Conservation (phyloP, 2,888 invertebrate genomes). For the Cephonodes hylas region DNA sequence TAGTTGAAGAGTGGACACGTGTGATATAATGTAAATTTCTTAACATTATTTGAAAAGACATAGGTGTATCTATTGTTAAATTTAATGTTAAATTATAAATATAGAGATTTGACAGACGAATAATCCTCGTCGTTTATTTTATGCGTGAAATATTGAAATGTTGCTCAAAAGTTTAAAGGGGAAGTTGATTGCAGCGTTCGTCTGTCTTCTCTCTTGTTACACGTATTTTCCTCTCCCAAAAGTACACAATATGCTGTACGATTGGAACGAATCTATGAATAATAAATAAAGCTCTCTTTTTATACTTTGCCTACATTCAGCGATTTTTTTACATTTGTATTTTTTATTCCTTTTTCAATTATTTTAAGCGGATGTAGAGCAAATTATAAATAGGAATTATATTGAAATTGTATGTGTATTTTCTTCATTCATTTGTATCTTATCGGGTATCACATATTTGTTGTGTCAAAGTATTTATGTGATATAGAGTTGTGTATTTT, state of each 20-base stretch:
- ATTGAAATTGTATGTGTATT: background rate
- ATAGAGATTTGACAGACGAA: background rate
- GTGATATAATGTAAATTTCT: constrained; percentile 75
- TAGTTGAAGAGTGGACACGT: constrained; percentile 54
- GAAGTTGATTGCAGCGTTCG: background rate
- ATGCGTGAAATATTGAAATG: background rate
- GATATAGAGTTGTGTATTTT: constrained; percentile 54
- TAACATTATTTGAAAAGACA: constrained; percentile 50
- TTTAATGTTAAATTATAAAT: constrained; percentile 30
- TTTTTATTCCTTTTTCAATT: background rate
- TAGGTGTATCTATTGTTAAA: constrained; percentile 54
- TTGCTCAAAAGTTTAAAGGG: background rate
- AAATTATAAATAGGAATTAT: background rate
- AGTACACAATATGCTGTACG: constrained; percentile 45
- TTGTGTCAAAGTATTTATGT: background rate
- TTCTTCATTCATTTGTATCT: background rate
- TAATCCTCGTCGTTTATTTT: background rate
- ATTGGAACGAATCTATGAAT: constrained; percentile 5
- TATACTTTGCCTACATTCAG: background rate
- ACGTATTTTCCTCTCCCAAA: constrained; percentile 55
- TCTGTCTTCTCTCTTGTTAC: constrained; percentile 2
- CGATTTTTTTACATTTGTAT: background rate
- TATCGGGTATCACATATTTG: background rate
- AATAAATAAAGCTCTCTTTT: constrained; percentile 9
- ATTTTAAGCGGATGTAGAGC: background rate